phyloP scores from a whole-genome alignment of 1,140 invertebrate genomes.

The Neodiprion virginianus region DNA sequence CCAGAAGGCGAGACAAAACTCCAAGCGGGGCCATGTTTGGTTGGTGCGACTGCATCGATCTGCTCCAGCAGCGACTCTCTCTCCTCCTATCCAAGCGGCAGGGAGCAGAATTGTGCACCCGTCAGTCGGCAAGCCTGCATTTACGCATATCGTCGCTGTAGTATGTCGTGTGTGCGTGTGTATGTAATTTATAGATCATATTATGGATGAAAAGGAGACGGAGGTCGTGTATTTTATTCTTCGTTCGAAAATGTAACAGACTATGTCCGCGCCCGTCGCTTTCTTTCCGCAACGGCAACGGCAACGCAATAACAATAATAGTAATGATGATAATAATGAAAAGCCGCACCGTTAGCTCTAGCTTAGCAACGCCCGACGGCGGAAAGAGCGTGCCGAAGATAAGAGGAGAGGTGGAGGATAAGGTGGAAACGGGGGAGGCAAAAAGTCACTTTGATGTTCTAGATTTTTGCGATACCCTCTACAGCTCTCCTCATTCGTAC shows the following conservation, averaged over 20 bases:
- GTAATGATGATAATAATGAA: not conserved
- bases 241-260: too few relatives aligned
- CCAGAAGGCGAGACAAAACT: not conserved
- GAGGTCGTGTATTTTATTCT: too few relatives aligned
- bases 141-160: too few relatives aligned
- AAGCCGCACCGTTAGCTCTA: slow-evolving; percentile 47
- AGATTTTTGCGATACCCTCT: too few relatives aligned
- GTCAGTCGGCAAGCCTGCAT: too few relatives aligned
- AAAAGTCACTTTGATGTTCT: too few relatives aligned
- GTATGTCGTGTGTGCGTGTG: too few relatives aligned
- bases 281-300: not conserved
- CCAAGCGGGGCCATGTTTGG: not conserved
- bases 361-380: slow-evolving; percentile 40
- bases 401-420: not conserved
- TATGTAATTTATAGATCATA: too few relatives aligned
- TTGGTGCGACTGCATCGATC: slow-evolving; percentile 41
- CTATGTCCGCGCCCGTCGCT: not conserved
- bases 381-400: not conserved
- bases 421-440: too few relatives aligned
- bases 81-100: not conserved
- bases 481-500: not conserved
- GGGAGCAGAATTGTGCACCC: not conserved
- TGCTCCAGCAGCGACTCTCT: slow-evolving; percentile 26
- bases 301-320: too few relatives aligned
- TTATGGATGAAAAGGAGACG: too few relatives aligned